Evolutionary conservation across 92 coral and sea anemone genomes (phyloP), one percentile per base, ranked within the genome.

Genomic region (Chrysogorgia sp.): DNA sequence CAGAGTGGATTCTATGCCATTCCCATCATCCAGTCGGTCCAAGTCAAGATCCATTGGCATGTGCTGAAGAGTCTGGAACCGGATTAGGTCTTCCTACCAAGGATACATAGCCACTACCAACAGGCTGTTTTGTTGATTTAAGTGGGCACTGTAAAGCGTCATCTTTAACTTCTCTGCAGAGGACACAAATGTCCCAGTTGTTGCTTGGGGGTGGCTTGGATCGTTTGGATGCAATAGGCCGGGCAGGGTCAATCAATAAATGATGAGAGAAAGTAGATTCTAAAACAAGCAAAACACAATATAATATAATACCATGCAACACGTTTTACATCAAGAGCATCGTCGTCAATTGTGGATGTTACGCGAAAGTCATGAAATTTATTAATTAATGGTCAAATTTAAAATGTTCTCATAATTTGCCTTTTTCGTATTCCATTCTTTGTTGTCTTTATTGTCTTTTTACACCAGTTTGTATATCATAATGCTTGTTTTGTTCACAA

Each of bases 121-220:
- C 63, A 29, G 35, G 79, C 47, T 34, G 63, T 58, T 72, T 72
- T 34, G 79, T 72, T 17, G 79, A 72, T 29, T 53, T 72, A 19
- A 43, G 45, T n/a, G 79, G 79, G 37, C 79, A 72, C 64, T 72
- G 79, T 58, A 72, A 55, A 65, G 67, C 25, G 40, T 82, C 81
- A 4, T 60, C 60, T 30, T 40, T 82, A 71, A 45, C 63, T 34
- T 79, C 81, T 58, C 76, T 75, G 49, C 91, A 86, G 48, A 86
- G 64, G 31, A 72, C 76, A 81, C 86, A 86, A 31, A 30, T 67
- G 57, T 77, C 52, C 90, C 80, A 86, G 87, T 86, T 40, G 50
- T 0, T 65, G 72, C 72, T 65, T 65, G 72, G 72, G 5, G 72
- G 5, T 34, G 48, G 72, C 72, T 65, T 65, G 72, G 48, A 24